These are phyloP conservation scores for Poeciliopsis prolifica DNA, from an alignment of 2,113 vertebrate species.

Conservation along the genomic window DNA sequence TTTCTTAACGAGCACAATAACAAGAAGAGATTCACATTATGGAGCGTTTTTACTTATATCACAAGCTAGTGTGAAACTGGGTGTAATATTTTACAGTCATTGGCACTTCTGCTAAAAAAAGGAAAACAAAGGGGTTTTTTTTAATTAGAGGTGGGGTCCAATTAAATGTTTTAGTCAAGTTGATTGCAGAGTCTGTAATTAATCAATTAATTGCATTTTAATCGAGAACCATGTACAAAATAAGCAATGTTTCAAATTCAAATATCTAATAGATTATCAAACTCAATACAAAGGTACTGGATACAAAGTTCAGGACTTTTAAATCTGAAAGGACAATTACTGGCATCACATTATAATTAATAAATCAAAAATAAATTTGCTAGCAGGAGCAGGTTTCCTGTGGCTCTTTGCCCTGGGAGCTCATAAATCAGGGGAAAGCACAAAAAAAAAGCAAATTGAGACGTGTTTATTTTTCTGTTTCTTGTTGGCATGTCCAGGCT, in stretches of 20 bases:
- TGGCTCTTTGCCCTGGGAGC: neutral
- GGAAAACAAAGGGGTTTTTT: neutral
- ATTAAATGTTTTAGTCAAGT: no score
- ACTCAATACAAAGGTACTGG: no score
- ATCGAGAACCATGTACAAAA: no score
- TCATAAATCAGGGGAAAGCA: no score
- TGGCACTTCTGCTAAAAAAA: neutral
- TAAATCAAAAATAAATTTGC: neutral
- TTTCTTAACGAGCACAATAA: slow-evolving; percentile 25
- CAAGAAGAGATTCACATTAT: slow-evolving; percentile 18
- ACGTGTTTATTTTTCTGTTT: neutral
- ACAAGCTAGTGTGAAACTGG: slow-evolving; percentile 6
- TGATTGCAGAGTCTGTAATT: no score
- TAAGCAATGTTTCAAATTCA: no score
- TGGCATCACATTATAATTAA: no score
- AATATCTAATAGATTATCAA: neutral
- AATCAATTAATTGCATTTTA: no score
- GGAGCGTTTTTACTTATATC: slow-evolving; percentile 13
- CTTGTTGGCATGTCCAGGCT: neutral
- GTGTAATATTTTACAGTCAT: slow-evolving; percentile 10
- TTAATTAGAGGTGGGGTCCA: no score
- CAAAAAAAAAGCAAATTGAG: neutral
- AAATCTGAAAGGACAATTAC: no score
- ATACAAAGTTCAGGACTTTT: no score
- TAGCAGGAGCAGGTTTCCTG: neutral